A percentile compares a stretch with the other conserved stretches of the same genome.
Conservation (phyloP, 2,888 invertebrate genomes). For the Yponomeuta sedellus region DNA sequence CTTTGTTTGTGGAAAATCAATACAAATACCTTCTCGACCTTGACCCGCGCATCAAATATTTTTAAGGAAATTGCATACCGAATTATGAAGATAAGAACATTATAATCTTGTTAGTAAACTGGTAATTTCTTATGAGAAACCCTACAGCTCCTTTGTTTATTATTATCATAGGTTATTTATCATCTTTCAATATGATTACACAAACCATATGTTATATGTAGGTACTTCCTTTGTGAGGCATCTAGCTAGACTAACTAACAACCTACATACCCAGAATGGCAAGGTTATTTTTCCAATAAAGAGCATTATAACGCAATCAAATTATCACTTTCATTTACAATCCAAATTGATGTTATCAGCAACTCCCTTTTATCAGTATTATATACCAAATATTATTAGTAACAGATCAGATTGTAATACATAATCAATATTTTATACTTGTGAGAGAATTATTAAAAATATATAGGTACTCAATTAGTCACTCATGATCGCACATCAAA, state of each 20-base stretch:
- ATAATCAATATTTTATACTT: too few species aligned
- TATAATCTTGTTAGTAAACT: constrained; percentile 17
- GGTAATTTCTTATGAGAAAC: background rate
- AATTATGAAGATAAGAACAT: background rate
- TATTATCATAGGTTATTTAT: background rate
- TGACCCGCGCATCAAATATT: constrained; percentile 46
- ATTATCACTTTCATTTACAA: too few species aligned
- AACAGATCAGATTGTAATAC: too few species aligned
- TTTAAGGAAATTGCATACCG: constrained; percentile 15
- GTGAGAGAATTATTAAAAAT: too few species aligned
- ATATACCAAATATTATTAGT: too few species aligned
- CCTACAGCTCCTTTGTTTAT: background rate
- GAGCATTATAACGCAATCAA: too few species aligned
- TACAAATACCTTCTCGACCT: constrained; percentile 74
- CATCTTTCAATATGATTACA: background rate
- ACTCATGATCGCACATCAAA: too few species aligned
- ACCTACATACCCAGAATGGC: background rate
- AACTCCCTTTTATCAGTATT: too few species aligned
- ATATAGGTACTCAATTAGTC: too few species aligned
- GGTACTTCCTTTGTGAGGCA: background rate
- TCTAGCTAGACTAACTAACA: background rate
- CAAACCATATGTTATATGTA: background rate
- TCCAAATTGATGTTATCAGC: too few species aligned
- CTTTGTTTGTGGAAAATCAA: constrained; percentile 71
- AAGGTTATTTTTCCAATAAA: background rate